Evolutionary conservation across 2,797 vertebrate species (phyloP), one percentile per base, ranked within the genome.

Genomic region (Macropodus opercularis): DNA sequence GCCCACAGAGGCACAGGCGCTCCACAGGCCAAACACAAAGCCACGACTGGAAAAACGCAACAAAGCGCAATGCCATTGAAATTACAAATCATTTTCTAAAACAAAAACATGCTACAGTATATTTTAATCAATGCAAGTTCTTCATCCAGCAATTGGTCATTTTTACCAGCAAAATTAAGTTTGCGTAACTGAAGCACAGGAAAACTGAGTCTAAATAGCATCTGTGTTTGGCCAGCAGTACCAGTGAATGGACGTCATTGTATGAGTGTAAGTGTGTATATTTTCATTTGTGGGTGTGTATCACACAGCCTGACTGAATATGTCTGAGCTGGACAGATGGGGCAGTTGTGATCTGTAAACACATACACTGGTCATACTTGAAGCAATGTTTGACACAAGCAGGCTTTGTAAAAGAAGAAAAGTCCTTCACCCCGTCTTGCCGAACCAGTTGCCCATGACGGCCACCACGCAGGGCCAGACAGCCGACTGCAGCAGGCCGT

Each of bases 381-480:
- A 46, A 23, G 41, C 18, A 8, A 21, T 8, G 17, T 27, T 4
- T 2, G 17, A 34, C 12, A 21, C 50, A 48, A 2, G 13, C 9
- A 14, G 26, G 7, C 21, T 42, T 24, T 51, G 18, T 29, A n/a
- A 54, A 55, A 2, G 7, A 13, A 36, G 6, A 31, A 36, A 26
- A 0, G 2, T 19, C 34, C 83, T 93, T 32, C 86, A 98, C 97
- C 97, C 97, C 0, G 94, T 84, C 87, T 97, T 97, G 57, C 96
- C 97, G 76, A 99, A 99, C 97, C 97, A 99, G 92, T 98, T 98
- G 72, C 95, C 97, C 97, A 99, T 98, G 79, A 98, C 92, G 2
- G 97, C 94, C 18, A 99, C 97, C 18, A 98, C 96, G 5, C 96
- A 97, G 65, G 97, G 97, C 97, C 97, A 99, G 21, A 98, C 96